Conservation (phyloP, 92 coral and sea anemone species). For the Porites evermanni region DNA sequence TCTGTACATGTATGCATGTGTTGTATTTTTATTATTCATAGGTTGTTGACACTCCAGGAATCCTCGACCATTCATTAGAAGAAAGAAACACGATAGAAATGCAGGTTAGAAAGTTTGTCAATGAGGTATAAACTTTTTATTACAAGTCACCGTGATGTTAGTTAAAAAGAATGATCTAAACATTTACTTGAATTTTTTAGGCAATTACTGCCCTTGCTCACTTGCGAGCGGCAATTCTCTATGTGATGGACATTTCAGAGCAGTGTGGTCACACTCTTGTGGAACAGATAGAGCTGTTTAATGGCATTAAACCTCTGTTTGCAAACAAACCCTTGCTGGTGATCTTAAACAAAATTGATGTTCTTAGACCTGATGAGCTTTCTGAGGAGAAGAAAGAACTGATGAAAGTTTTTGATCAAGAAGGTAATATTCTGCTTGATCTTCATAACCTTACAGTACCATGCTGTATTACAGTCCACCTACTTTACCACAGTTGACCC, state of each 20-base stretch:
- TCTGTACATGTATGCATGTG: too few relatives aligned
- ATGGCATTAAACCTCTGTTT: slow-evolving; percentile 93
- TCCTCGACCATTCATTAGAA: slow-evolving; percentile 92
- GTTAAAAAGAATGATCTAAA: neutral
- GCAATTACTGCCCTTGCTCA: slow-evolving; percentile 99
- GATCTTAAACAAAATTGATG: too few relatives aligned
- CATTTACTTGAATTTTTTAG: slow-evolving; percentile 25
- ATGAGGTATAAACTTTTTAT: too few relatives aligned
- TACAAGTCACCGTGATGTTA: too few relatives aligned
- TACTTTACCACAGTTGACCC: too few relatives aligned
- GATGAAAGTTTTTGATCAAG: too few relatives aligned
- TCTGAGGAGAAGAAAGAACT: too few relatives aligned
- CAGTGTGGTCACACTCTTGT: slow-evolving; percentile 97
- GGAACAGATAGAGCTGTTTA: slow-evolving; percentile 88
- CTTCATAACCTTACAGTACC: too few relatives aligned
- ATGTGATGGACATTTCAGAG: slow-evolving; percentile 92
- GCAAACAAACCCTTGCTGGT: too few relatives aligned
- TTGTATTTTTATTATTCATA: neutral
- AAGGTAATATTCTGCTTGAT: too few relatives aligned
- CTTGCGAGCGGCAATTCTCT: slow-evolving; percentile 89
- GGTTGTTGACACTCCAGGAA: slow-evolving; percentile 96
- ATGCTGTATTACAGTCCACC: too few relatives aligned
- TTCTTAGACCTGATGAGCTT: too few relatives aligned
- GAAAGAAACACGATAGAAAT: slow-evolving; percentile 98
- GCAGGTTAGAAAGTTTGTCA: slow-evolving; percentile 72